phyloP scores from a whole-genome alignment of 2,797 vertebrate species.

The Ctenochaetus hawaiiensis region DNA sequence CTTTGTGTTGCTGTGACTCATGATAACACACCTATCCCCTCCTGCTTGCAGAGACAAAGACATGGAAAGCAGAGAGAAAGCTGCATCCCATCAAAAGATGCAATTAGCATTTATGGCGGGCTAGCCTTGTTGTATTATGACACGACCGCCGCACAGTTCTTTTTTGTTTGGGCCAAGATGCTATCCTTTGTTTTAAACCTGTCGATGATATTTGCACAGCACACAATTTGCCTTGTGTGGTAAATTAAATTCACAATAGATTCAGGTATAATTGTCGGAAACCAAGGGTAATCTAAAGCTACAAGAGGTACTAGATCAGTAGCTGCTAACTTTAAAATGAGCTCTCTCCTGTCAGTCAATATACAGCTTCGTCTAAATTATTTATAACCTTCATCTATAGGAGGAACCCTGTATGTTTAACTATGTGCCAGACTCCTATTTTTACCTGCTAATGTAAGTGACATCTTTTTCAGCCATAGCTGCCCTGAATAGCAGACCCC shows the following conservation, averaged over 20 bases:
- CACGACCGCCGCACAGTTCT: slow-evolving; percentile 21
- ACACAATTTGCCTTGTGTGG: slow-evolving; percentile 15
- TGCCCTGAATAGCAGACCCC: too few relatives aligned
- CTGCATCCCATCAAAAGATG: slow-evolving; percentile 72
- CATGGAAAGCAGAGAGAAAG: slow-evolving; percentile 51
- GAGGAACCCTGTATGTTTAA: slow-evolving; percentile 34
- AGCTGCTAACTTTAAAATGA: slow-evolving; percentile 23
- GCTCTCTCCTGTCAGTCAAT: slow-evolving; percentile 14
- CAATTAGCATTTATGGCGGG: slow-evolving; percentile 75
- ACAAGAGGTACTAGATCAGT: slow-evolving; percentile 22
- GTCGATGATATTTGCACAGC: slow-evolving; percentile 47
- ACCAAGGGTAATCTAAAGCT: slow-evolving; percentile 22
- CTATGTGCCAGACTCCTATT: slow-evolving; percentile 25
- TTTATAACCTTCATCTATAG: slow-evolving; percentile 26
- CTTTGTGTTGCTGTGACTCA: slow-evolving; percentile 74
- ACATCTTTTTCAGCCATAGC: slow-evolving; percentile 30
- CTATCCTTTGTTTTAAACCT: slow-evolving; percentile 34
- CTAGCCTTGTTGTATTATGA: slow-evolving; percentile 62
- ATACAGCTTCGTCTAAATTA: slow-evolving; percentile 33
- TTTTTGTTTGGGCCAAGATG: slow-evolving; percentile 30
- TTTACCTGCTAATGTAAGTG: slow-evolving; percentile 29
- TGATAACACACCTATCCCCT: slow-evolving; percentile 62
- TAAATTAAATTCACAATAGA: slow-evolving; percentile 35
- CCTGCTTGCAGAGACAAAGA: slow-evolving; percentile 57
- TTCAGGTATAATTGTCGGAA: slow-evolving; percentile 2